Conservation (phyloP, 2,888 invertebrate species). For the Hecatera dysodea region DNA sequence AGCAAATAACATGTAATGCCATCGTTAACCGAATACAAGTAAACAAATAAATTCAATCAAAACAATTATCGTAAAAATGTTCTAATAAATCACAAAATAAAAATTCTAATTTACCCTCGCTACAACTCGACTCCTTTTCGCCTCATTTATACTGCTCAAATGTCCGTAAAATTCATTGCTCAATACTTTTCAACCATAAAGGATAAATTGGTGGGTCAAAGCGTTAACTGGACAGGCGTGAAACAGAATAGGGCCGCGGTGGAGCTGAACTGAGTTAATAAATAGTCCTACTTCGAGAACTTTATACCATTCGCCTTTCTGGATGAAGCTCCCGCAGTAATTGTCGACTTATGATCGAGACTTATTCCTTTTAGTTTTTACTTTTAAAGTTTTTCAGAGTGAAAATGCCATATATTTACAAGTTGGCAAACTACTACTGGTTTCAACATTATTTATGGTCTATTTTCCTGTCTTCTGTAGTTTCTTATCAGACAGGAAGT, state of each 20-base stretch:
- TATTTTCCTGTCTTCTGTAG: slow-evolving; percentile 48
- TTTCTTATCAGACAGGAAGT: slow-evolving; percentile 64
- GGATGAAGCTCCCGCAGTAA: slow-evolving; percentile 70
- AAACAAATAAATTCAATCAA: slow-evolving; percentile 36
- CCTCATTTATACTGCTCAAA: slow-evolving; percentile 67
- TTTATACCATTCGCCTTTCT: slow-evolving; percentile 74
- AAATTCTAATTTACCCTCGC: slow-evolving; percentile 55
- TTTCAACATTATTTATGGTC: slow-evolving; percentile 54
- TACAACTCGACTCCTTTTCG: slow-evolving; percentile 60
- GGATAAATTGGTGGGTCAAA: slow-evolving; percentile 63
- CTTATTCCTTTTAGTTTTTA: slow-evolving; percentile 62
- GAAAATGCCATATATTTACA: slow-evolving; percentile 35
- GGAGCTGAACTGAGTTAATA: slow-evolving; percentile 66
- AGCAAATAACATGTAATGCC: neutral
- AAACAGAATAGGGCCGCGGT: slow-evolving; percentile 50
- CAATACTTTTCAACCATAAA: slow-evolving; percentile 69
- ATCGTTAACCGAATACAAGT: neutral
- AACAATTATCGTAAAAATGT: slow-evolving; percentile 41
- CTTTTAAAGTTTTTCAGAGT: slow-evolving; percentile 46
- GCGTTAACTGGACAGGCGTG: slow-evolving; percentile 52
- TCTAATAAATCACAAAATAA: slow-evolving; percentile 46
- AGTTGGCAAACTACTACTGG: slow-evolving; percentile 45
- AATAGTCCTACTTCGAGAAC: slow-evolving; percentile 64
- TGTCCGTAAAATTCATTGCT: slow-evolving; percentile 69
- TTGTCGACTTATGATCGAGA: slow-evolving; percentile 76